Evolutionary conservation across 35 echinoderm and acorn worm species (phyloP).

Genomic region (Chiridota heheva): DNA sequence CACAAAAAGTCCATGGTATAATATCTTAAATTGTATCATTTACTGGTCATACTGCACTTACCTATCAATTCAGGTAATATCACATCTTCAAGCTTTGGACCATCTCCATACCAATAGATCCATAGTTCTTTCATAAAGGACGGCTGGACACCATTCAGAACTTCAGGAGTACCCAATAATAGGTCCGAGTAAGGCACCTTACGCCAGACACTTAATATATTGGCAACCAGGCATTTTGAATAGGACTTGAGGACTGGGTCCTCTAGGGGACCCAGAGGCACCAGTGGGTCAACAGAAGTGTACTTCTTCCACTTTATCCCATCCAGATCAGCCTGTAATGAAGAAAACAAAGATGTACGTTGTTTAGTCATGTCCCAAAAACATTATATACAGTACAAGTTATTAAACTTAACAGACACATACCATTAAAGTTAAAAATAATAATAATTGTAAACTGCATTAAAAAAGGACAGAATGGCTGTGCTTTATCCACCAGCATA

Average conservation of each 20-base stretch:
- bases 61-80: constrained; percentile 83
- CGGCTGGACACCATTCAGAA: background rate
- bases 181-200: constrained; percentile 41
- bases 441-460: too few species aligned
- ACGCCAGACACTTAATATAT: constrained; percentile 91
- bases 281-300: constrained; percentile 57
- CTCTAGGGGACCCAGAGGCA: constrained; percentile 87
- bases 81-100: constrained; percentile 79
- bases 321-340: constrained; percentile 78
- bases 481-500: too few species aligned
- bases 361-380: too few species aligned
- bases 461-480: too few species aligned
- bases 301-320: constrained; percentile 98
- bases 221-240: constrained; percentile 75
- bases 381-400: too few species aligned
- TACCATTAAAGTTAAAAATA: too few species aligned
- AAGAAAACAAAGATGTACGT: too few species aligned
- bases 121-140: constrained; percentile 72
- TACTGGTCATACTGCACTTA: too few species aligned
- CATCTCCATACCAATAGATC: constrained; percentile 99
- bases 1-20: too few species aligned
- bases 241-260: constrained; percentile 93
- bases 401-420: too few species aligned
- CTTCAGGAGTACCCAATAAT: constrained; percentile 11
- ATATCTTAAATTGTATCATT: too few species aligned